Conservation (phyloP, 2,113 vertebrate genomes). For the Calyptommatus sinebrachiatus region DNA sequence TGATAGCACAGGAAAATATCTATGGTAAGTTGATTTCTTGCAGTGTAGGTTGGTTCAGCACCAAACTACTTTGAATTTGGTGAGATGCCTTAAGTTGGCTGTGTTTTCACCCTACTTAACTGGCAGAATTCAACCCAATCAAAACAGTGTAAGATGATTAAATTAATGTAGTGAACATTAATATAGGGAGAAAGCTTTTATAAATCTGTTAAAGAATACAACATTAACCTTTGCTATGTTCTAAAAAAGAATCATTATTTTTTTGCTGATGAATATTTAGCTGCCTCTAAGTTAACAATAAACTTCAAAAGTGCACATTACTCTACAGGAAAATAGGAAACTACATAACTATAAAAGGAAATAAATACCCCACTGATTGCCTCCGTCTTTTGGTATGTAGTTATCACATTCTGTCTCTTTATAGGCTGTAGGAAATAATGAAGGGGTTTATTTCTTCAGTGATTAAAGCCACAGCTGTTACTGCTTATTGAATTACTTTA, state of each 20-base stretch:
- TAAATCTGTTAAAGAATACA: constrained; percentile 21
- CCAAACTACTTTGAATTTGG: too few relatives aligned
- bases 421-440: constrained; percentile 57
- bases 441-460: constrained; percentile 63
- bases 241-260: constrained; percentile 43
- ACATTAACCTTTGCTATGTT: constrained; percentile 26
- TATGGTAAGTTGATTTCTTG: not conserved
- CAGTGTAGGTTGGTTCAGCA: not conserved
- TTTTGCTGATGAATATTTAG: constrained; percentile 51
- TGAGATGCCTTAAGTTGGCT: not conserved
- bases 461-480: constrained; percentile 68
- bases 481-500: constrained; percentile 54
- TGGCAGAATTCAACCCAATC: not conserved
- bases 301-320: constrained; percentile 13
- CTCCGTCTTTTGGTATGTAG: constrained; percentile 53
- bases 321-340: constrained; percentile 46
- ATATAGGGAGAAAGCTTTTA: not conserved
- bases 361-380: constrained; percentile 62
- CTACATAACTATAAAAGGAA: constrained; percentile 47
- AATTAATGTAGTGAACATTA: constrained; percentile 12
- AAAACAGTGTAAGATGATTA: not conserved
- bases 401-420: constrained; percentile 54
- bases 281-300: constrained; percentile 35
- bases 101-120: not conserved
- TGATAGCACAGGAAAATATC: not conserved